phyloP scores from a whole-genome alignment of 2,113 vertebrate species.

The Nothoprocta pentlandii region DNA sequence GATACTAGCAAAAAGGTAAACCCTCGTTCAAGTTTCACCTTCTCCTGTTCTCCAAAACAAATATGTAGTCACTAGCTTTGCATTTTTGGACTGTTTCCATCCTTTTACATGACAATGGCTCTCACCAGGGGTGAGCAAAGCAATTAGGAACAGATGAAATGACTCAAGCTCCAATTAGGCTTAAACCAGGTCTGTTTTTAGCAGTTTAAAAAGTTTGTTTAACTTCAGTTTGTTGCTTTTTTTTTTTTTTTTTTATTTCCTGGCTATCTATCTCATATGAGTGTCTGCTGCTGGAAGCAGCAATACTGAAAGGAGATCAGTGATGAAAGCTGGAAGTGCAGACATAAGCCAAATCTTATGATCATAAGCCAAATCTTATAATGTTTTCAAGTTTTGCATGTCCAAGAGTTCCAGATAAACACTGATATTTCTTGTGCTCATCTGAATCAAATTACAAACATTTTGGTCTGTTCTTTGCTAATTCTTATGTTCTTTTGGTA shows the following conservation, averaged over 20 bases:
- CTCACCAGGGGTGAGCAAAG: constrained; percentile 55
- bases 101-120: constrained; percentile 44
- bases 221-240: neutral
- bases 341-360: neutral
- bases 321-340: neutral
- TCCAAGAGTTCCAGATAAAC: neutral
- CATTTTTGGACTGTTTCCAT: constrained; percentile 46
- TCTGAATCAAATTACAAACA: neutral
- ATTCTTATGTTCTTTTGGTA: neutral
- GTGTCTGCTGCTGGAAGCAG: neutral
- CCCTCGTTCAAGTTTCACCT: neutral
- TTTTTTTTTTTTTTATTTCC: neutral
- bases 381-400: neutral
- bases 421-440: neutral
- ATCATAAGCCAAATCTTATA: neutral
- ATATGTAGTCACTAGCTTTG: neutral
- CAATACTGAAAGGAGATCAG: neutral
- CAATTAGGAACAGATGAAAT: constrained; percentile 57
- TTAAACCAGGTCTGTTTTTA: neutral
- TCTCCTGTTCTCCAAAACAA: neutral
- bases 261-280: neutral
- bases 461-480: neutral
- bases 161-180: constrained; percentile 39
- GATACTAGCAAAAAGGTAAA: neutral
- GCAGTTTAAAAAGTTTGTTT: neutral